Conservation (phyloP, 2,888 invertebrate species). For the Dendrolimus pini region DNA sequence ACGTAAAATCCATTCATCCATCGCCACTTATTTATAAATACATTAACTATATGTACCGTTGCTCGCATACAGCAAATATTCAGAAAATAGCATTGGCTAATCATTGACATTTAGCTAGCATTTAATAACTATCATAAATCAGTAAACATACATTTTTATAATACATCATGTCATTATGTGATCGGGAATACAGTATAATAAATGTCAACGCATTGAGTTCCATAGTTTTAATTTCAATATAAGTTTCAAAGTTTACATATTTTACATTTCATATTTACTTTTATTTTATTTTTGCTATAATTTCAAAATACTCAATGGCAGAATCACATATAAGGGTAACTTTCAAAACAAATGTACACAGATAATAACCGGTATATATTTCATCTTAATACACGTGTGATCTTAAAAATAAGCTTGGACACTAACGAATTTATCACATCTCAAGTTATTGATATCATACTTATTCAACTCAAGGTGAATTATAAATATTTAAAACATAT, state of each 20-base stretch:
- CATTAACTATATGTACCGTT: conserved; percentile 50
- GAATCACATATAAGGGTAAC: conserved; percentile 9
- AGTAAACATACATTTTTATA: conserved; percentile 53
- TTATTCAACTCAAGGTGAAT: too few relatives aligned
- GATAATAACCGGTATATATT: too few relatives aligned
- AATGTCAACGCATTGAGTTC: conserved; percentile 27
- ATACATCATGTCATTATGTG: conserved; percentile 47
- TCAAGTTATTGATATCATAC: too few relatives aligned
- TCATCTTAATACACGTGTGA: too few relatives aligned
- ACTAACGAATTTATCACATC: too few relatives aligned
- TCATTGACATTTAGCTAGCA: conserved; percentile 70
- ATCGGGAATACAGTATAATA: conserved; percentile 47
- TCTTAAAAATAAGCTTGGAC: too few relatives aligned
- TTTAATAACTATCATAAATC: conserved; percentile 57
- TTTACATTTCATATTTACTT: conserved; percentile 49
- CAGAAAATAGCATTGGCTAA: conserved; percentile 75
- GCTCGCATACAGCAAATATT: conserved; percentile 65
- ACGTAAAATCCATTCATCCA: conserved; percentile 43
- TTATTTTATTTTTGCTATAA: conserved; percentile 64
- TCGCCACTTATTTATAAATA: conserved; percentile 69
- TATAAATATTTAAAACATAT: too few relatives aligned
- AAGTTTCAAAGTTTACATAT: conserved; percentile 55
- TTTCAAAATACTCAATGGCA: conserved; percentile 57
- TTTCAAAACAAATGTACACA: too few relatives aligned
- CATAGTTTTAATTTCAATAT: conserved; percentile 27